A percentile compares a stretch with the other conserved stretches of the same genome.
These are phyloP conservation scores for Trichogramma pretiosum DNA, from an alignment of 1,140 invertebrate genomes.

Conservation along the genomic window DNA sequence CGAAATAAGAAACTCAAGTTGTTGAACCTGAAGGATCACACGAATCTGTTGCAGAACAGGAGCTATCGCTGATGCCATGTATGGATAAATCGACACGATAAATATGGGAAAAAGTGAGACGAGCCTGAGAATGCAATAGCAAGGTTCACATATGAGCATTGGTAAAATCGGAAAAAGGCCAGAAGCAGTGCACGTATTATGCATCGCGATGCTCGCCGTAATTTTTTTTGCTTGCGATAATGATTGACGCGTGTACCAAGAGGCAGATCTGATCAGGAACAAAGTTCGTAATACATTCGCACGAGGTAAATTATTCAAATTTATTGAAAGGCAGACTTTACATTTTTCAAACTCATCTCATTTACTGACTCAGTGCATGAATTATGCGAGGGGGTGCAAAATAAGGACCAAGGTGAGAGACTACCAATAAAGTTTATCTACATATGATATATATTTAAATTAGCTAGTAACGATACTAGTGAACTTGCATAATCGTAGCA, in stretches of 20 bases:
- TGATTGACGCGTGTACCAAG: too few species aligned
- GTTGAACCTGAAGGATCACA: slow-evolving; percentile 11
- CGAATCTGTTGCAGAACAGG: slow-evolving; percentile 28
- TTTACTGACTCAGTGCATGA: too few species aligned
- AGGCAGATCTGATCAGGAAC: too few species aligned
- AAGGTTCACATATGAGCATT: neutral
- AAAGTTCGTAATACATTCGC: too few species aligned
- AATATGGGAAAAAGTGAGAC: slow-evolving; percentile 8
- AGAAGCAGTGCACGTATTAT: too few species aligned
- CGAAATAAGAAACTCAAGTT: neutral
- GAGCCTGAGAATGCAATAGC: slow-evolving; percentile 1
- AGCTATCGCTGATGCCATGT: slow-evolving; percentile 17
- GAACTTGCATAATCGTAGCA: neutral
- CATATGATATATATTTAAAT: neutral
- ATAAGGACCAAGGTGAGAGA: neutral
- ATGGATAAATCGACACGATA: slow-evolving; percentile 21
- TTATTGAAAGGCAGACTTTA: too few species aligned
- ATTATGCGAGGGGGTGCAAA: neutral
- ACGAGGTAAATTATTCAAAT: too few species aligned
- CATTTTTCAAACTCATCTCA: too few species aligned
- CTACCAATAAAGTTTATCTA: too few species aligned
- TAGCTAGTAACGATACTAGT: neutral
- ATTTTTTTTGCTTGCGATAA: too few species aligned
- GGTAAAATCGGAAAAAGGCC: neutral
- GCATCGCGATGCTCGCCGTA: too few species aligned